Base-by-base conservation (phyloP, 64 coral and sea anemone genomes). In the Trachythela sp. region DNA sequence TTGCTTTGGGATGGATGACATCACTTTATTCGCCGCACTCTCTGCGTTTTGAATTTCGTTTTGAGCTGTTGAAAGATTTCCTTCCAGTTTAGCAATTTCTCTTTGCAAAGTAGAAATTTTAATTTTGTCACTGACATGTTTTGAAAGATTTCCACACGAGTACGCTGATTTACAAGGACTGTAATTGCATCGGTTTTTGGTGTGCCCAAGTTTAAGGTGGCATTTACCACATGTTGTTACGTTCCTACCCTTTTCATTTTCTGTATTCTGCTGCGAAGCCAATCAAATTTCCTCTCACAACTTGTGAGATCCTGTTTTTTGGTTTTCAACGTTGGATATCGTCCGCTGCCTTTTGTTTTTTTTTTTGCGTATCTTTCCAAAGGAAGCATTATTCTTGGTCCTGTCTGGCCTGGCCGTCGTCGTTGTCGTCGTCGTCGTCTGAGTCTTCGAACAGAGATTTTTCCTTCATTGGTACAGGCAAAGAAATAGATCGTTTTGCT, bases 51-150 rank as follows among this genome's bases (percentile, higher is more conserved):
- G 13, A 1, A 52, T 52, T 0, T 52, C 49, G 7, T 15, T 52
- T 52, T 52, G 49, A 52, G 49, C 49, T 52, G 49, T 52, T 52
- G 49, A 52, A 64, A 26, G 17, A 64, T 64, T 2, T 64, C 56
- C 56, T 64, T 64, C 56, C 56, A 64, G 56, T 64, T 64, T 64
- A n/a, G 56, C 17, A 24, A 64, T 64, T 64, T 64, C 56, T 64
- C 17, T 64, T 64, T 64, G 56, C 56, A 64, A 64, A 64, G 56
- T 64, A 26, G 2, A 64, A 64, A 64, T 5, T 64, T 64, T 64
- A 1, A 64, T 22, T 26, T 64, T 64, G 56, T 64, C 17, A 22
- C 56, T 26, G 24, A 26, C 56, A 64, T 64, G 17, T 64, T 26
- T 64, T 26, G 56, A 64, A 27, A 64, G 56, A 64, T 64, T 2